A percentile compares a stretch with the other conserved stretches of the same genome.
These are phyloP conservation scores for Sinelater perroti DNA, from an alignment of 2,888 invertebrate species.

Conservation along the genomic window DNA sequence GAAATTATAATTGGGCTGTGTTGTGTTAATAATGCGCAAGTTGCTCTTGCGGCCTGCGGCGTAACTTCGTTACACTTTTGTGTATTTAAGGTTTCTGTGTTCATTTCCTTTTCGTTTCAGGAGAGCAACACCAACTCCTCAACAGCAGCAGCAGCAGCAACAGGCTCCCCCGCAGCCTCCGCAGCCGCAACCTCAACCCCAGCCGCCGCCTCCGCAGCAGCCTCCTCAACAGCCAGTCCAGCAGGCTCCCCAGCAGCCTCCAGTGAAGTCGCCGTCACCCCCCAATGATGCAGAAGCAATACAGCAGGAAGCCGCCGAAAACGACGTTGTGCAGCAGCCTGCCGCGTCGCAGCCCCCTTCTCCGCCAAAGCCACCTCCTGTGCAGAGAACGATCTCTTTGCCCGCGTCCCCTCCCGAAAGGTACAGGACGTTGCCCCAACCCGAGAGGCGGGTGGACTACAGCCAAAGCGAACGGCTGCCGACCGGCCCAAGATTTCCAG, in stretches of 20 bases:
- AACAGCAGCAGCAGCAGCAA: slow-evolving; percentile 39
- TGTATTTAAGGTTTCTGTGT: too few species aligned
- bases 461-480: slow-evolving; percentile 57
- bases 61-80: too few species aligned
- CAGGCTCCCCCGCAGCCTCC: slow-evolving; percentile 42
- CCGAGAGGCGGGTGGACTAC: slow-evolving; percentile 46
- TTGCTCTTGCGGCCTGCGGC: too few species aligned
- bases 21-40: too few species aligned
- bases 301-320: slow-evolving; percentile 29
- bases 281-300: slow-evolving; percentile 31
- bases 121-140: slow-evolving; percentile 50
- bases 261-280: slow-evolving; percentile 16
- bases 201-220: slow-evolving; percentile 45
- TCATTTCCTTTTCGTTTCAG: too few species aligned
- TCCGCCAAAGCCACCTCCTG: slow-evolving; percentile 38
- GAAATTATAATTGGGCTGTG: too few species aligned
- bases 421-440: slow-evolving; percentile 35
- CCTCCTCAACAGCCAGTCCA: slow-evolving; percentile 51
- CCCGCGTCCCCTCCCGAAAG: slow-evolving; percentile 47
- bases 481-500: slow-evolving; percentile 56
- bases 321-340: slow-evolving; percentile 24
- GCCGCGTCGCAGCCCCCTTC: slow-evolving; percentile 23
- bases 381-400: slow-evolving; percentile 45
- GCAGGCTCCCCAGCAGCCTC: slow-evolving; percentile 39
- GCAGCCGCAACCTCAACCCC: slow-evolving; percentile 59